A percentile compares a stretch with the other conserved stretches of the same genome.
Evolutionary conservation across 2,113 vertebrate genomes (phyloP).

Genomic region (Hippocampus abdominalis): DNA sequence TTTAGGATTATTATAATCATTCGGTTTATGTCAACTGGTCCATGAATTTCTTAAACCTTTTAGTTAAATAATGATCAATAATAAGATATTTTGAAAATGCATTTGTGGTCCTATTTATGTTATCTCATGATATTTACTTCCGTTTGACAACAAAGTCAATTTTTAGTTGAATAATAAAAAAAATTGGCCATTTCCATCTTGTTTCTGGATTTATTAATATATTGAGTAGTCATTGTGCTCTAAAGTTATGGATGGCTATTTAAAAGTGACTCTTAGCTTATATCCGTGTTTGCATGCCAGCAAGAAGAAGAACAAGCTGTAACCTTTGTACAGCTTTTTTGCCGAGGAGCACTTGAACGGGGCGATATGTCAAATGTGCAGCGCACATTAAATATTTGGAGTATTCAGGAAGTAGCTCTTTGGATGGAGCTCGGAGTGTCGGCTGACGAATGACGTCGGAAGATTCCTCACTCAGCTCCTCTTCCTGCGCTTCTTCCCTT

Average conservation of each 20-base stretch:
- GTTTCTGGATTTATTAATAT: too few relatives aligned
- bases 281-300: neutral
- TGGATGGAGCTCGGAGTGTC: constrained; percentile 11
- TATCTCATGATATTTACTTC: too few relatives aligned
- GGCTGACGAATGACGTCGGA: constrained; percentile 29
- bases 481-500: constrained; percentile 27
- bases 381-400: constrained; percentile 2
- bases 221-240: too few relatives aligned
- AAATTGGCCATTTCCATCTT: too few relatives aligned
- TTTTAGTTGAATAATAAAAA: too few relatives aligned
- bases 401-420: constrained; percentile 17
- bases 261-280: neutral
- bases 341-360: neutral
- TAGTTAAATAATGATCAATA: too few relatives aligned
- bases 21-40: too few relatives aligned
- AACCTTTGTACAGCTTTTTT: constrained; percentile 3
- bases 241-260: neutral
- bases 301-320: neutral
- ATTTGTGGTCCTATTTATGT: too few relatives aligned
- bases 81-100: too few relatives aligned
- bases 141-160: too few relatives aligned
- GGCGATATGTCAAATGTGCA: neutral
- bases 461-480: constrained; percentile 15
- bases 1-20: too few relatives aligned
- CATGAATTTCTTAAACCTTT: too few relatives aligned